Evolutionary conservation across 1,140 invertebrate species (phyloP), one percentile per base, ranked within the genome.

Genomic region (Calephelis virginiensis): DNA sequence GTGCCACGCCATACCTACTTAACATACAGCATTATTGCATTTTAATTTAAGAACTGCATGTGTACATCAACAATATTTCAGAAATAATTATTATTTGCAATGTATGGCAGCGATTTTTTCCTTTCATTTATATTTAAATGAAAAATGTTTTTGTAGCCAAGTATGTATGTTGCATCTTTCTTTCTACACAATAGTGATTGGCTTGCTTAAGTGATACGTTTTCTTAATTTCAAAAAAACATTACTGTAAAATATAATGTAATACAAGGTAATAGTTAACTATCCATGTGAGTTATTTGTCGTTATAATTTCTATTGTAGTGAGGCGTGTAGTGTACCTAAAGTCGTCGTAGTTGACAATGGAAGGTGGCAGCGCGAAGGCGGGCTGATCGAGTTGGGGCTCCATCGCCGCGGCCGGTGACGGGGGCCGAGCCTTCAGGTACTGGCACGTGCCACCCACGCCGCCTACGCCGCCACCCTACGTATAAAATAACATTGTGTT

Each of bases 291-390:
- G 28, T 28, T 28, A 28, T 28, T 28, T 28, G 28, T 28, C 28
- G 28, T 28, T 28, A 28, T 28, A 28, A 2, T 28, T 28, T 28
- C 28, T 2, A 8, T 9, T 53, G 5, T 5, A 9, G 1, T 28
- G 28, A 9, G 8, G 8, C 28, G 13, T 53, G 13, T 53, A 53
- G 4, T 17, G n/a, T 70, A 83, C 78, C 82, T 78, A 59, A 79
- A 81, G 62, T 83, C 80, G 49, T 83, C 80, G 62, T 81, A 79
- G 50, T 77, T 70, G 40, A 79, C 64, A 37, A 78, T 79, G 38
- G 82, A 80, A 11, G 81, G 79, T 45, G 83, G 83, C 62, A 83
- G 72, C n/a, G 82, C 81, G 66, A 85, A 87, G 61, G 81, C 79
- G 14, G 77, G 76, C 60, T 81, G 81, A 53, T 82, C 77, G 8